Evolutionary conservation across 2,113 vertebrate genomes (phyloP).

Genomic region (Ctenomys sociabilis): DNA sequence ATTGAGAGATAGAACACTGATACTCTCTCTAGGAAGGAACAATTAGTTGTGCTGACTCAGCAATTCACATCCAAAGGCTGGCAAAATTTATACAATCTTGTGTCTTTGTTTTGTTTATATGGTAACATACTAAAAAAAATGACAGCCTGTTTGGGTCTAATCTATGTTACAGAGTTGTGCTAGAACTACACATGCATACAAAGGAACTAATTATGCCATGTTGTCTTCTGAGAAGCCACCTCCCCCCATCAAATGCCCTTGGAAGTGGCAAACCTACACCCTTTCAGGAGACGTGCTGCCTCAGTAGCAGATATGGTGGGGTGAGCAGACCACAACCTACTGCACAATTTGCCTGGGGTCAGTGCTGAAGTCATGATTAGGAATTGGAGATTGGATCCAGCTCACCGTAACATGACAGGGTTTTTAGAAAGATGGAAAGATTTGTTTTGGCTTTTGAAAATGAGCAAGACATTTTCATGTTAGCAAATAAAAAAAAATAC

Average conservation of each 20-base stretch:
- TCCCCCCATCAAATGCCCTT: too few relatives aligned
- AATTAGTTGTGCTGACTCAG: neutral
- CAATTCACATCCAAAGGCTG: neutral
- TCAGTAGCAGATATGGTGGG: neutral
- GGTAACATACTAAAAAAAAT: neutral
- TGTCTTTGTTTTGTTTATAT: neutral
- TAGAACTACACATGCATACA: neutral
- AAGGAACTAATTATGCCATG: neutral
- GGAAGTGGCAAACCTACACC: neutral
- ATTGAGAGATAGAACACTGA: neutral
- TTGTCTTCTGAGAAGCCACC: neutral
- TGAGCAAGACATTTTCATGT: neutral
- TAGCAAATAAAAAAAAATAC: neutral
- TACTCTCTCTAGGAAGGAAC: neutral
- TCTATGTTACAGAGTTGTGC: neutral
- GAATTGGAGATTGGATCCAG: neutral
- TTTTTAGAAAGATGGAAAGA: too few relatives aligned
- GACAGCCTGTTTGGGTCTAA: neutral
- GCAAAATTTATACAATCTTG: neutral
- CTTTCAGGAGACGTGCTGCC: neutral
- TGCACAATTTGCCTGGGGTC: neutral
- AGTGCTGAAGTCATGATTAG: fast-evolving
- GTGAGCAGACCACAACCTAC: neutral
- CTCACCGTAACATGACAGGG: neutral
- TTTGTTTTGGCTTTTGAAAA: neutral